phyloP scores from a whole-genome alignment of 2,113 vertebrate species.

The Heterochromis multidens region DNA sequence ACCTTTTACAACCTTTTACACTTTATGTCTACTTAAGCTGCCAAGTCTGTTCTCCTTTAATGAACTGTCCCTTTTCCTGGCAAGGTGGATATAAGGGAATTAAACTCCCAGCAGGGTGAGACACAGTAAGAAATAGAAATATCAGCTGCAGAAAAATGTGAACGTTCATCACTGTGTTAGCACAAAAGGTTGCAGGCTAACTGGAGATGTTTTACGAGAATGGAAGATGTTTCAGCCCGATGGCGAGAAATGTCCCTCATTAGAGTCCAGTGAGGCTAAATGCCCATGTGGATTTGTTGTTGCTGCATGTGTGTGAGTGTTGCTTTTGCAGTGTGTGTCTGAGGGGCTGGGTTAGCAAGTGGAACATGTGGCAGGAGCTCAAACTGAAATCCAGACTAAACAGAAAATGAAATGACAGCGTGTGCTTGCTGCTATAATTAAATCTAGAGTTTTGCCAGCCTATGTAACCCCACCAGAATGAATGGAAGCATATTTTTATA shows the following conservation, averaged over 20 bases:
- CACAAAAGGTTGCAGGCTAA: constrained; percentile 61
- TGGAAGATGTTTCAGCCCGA: constrained; percentile 8
- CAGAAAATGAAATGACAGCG: background rate
- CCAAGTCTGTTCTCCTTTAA: constrained; percentile 38
- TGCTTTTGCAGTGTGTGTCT: background rate
- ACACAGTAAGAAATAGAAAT: constrained; percentile 29
- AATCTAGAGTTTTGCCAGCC: background rate
- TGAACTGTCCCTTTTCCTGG: constrained; percentile 23
- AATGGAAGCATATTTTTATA: background rate
- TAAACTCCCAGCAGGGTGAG: constrained; percentile 26
- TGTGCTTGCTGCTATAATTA: background rate
- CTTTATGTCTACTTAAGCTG: constrained; percentile 16
- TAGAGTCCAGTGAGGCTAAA: constrained; percentile 12
- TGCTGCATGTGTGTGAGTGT: background rate
- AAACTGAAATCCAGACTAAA: constrained; percentile 10
- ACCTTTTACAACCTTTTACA: constrained; percentile 45
- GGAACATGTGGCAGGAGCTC: background rate
- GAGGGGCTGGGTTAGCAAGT: background rate
- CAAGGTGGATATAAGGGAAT: constrained; percentile 29
- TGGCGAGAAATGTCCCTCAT: constrained; percentile 41
- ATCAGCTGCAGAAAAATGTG: constrained; percentile 35
- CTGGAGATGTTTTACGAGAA: constrained; percentile 32
- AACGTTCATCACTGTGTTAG: constrained; percentile 33
- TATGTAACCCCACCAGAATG: background rate
- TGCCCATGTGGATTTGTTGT: constrained; percentile 26